phyloP scores from a whole-genome alignment of 2,888 invertebrate genomes.

The Chromoteleia sp. region DNA sequence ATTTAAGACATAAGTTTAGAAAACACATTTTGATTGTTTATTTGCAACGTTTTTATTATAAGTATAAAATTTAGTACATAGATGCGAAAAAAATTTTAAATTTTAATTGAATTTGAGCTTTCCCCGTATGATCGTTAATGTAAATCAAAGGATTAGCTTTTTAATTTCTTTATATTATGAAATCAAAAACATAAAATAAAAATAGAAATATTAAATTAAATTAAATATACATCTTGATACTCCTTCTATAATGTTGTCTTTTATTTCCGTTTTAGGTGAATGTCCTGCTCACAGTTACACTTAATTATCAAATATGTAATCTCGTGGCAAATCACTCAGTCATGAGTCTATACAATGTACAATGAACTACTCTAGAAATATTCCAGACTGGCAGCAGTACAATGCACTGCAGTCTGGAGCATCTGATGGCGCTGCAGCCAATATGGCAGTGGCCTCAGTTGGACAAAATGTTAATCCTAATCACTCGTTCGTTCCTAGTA shows the following conservation, averaged over 20 bases:
- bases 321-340: conserved; percentile 56
- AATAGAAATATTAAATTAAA: no score
- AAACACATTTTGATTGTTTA: no score
- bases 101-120: no score
- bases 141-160: no score
- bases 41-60: no score
- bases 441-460: conserved; percentile 71
- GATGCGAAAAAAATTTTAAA: no score
- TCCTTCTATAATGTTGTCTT: background rate
- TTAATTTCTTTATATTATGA: no score
- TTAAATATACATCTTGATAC: no score
- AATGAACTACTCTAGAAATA: conserved; percentile 83
- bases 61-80: no score
- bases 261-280: conserved; percentile 36
- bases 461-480: conserved; percentile 78
- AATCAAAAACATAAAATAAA: no score
- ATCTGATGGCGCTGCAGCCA: conserved; percentile 74
- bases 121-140: no score
- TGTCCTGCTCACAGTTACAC: conserved; percentile 27
- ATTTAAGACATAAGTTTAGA: no score
- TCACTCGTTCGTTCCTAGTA: conserved; percentile 76
- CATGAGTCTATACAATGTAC: conserved; percentile 79
- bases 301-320: conserved; percentile 47
- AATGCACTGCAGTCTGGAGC: conserved; percentile 79
- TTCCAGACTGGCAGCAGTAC: conserved; percentile 84